phyloP scores from a whole-genome alignment of 2,113 vertebrate genomes.

The Thamnaconus septentrionalis region DNA sequence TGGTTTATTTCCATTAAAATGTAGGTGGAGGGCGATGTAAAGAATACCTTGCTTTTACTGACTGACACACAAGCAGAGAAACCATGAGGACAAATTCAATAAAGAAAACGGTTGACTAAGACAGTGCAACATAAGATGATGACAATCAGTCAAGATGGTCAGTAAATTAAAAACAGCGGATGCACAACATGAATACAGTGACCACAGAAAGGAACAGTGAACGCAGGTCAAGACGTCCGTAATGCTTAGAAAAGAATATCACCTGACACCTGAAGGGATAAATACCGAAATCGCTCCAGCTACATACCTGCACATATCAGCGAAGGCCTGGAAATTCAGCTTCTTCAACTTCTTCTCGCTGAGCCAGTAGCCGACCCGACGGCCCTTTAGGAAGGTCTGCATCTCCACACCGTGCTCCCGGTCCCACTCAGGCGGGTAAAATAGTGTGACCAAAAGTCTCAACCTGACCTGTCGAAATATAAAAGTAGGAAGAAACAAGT shows the following conservation, averaged over 20 bases:
- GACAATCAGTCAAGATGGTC: too few relatives aligned
- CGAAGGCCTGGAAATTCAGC: constrained; percentile 96
- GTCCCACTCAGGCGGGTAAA: constrained; percentile 21
- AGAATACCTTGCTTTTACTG: too few relatives aligned
- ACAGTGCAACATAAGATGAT: too few relatives aligned
- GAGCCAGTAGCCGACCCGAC: constrained; percentile 95
- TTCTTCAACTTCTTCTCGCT: constrained; percentile 99
- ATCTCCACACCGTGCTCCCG: constrained; percentile 71
- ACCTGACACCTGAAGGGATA: not conserved
- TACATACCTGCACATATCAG: constrained; percentile 91
- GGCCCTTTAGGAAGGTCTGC: constrained; percentile 95
- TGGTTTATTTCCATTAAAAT: too few relatives aligned
- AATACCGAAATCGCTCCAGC: not conserved
- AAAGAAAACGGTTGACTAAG: too few relatives aligned
- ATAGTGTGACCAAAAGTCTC: constrained; percentile 47
- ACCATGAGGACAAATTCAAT: too few relatives aligned
- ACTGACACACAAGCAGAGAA: too few relatives aligned
- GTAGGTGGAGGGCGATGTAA: too few relatives aligned
- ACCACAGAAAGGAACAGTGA: too few relatives aligned
- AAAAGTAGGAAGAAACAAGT: constrained; percentile 15
- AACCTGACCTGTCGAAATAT: constrained; percentile 46
- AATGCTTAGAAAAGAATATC: not conserved
- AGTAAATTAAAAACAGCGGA: too few relatives aligned
- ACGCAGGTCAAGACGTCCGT: too few relatives aligned
- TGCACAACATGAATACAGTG: too few relatives aligned